Conservation (phyloP, 2,113 vertebrate species). For the Gopherus flavomarginatus region DNA sequence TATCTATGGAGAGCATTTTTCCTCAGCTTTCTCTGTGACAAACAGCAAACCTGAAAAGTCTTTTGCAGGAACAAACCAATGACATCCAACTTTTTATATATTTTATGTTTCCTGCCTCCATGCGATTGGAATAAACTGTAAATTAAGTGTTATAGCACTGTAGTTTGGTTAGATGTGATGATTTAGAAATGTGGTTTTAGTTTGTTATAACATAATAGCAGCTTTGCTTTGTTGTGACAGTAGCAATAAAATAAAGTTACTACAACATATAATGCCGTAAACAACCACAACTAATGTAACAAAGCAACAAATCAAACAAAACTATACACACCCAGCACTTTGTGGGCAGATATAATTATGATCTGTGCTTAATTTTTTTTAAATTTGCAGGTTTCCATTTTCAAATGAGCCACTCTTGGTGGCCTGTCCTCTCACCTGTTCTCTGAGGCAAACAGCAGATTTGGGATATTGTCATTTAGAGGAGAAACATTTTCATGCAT, state of each 20-base stretch:
- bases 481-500: not conserved
- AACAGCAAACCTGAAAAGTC: constrained; percentile 49
- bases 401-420: constrained; percentile 29
- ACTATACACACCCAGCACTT: constrained; percentile 59
- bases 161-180: constrained; percentile 73
- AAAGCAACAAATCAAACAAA: constrained; percentile 73
- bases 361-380: constrained; percentile 34
- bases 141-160: constrained; percentile 77
- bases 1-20: not conserved
- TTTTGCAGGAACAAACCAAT: constrained; percentile 62
- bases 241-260: constrained; percentile 82
- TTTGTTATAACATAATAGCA: constrained; percentile 82
- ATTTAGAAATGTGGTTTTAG: constrained; percentile 80
- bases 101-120: constrained; percentile 74
- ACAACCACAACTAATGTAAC: constrained; percentile 77
- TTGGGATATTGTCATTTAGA: not conserved
- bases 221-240: constrained; percentile 84
- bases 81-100: constrained; percentile 66
- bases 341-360: constrained; percentile 24
- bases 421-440: not conserved
- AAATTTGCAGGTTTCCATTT: constrained; percentile 37
- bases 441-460: constrained; percentile 20
- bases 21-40: constrained; percentile 37
- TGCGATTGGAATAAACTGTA: constrained; percentile 80
- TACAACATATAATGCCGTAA: constrained; percentile 76